A percentile compares a stretch with the other conserved stretches of the same genome.
Conservation (phyloP, 2,113 vertebrate species). For the Lynx canadensis region DNA sequence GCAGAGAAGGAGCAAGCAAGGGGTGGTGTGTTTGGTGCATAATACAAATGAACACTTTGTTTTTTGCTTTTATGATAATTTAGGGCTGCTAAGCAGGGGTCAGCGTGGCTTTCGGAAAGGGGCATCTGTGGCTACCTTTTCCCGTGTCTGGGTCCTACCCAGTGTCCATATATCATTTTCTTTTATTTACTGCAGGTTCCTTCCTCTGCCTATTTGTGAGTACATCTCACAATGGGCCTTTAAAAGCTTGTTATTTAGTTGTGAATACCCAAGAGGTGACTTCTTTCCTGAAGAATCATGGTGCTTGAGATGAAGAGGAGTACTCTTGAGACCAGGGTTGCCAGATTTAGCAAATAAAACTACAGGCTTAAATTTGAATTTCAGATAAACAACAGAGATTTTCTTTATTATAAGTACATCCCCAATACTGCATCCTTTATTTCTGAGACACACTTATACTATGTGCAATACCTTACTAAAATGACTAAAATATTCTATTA, state of each 20-base stretch:
- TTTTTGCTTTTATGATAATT: background rate
- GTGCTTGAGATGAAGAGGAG: slow-evolving; percentile 4
- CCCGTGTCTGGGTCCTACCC: background rate
- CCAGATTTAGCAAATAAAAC: slow-evolving; percentile 28
- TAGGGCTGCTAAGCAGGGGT: background rate
- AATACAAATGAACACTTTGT: background rate
- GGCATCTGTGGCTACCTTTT: background rate
- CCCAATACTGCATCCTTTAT: slow-evolving; percentile 7
- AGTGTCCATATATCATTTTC: background rate
- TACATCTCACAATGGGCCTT: background rate
- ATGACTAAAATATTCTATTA: background rate
- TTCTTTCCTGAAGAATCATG: background rate
- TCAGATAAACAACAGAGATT: slow-evolving; percentile 52
- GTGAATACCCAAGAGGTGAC: slow-evolving; percentile 24
- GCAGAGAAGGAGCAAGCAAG: background rate
- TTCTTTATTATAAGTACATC: background rate
- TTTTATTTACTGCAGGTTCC: background rate
- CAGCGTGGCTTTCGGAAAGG: background rate
- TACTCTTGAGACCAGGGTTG: slow-evolving; percentile 19
- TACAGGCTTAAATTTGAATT: background rate
- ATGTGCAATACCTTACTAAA: background rate
- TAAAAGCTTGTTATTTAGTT: slow-evolving; percentile 40
- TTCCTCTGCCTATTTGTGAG: slow-evolving; percentile 20
- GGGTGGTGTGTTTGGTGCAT: background rate
- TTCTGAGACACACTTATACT: background rate